Percentiles rank a stretch among this genome's conserved stretches.
These are phyloP conservation scores for Ceratina australensis DNA, from an alignment of 1,140 invertebrate genomes.

Conservation along the genomic window DNA sequence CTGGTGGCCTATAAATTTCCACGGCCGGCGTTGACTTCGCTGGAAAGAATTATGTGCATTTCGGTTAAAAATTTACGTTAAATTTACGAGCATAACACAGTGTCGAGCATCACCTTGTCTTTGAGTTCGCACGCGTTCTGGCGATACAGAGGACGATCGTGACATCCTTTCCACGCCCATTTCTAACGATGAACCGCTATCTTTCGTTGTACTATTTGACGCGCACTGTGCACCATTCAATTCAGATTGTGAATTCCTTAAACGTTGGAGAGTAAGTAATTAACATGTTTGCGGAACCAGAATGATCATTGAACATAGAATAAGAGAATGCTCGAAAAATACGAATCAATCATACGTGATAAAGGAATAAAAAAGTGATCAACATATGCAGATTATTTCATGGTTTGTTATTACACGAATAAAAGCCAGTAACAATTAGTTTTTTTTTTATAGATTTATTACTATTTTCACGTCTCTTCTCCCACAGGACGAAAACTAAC, in stretches of 20 bases:
- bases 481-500: too few relatives aligned
- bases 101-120: conserved; percentile 66
- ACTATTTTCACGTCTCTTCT: too few relatives aligned
- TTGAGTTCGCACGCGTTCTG: conserved; percentile 66
- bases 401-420: too few relatives aligned
- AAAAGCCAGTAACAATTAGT: too few relatives aligned
- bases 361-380: too few relatives aligned
- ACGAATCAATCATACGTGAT: too few relatives aligned
- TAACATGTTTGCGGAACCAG: neutral
- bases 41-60: conserved; percentile 53
- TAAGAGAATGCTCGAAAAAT: too few relatives aligned
- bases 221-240: conserved; percentile 66
- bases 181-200: conserved; percentile 17
- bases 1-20: conserved; percentile 77
- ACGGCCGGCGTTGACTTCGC: conserved; percentile 70
- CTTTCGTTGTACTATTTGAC: conserved; percentile 24
- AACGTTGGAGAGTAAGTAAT: neutral
- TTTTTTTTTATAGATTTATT: too few relatives aligned
- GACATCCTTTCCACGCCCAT: conserved; percentile 71
- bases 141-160: conserved; percentile 65
- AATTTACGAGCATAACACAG: neutral
- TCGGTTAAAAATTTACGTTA: neutral
- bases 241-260: conserved; percentile 66
- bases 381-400: too few relatives aligned
- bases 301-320: too few relatives aligned